phyloP scores from a whole-genome alignment of 2,113 vertebrate genomes.

The Tamias sibiricus region DNA sequence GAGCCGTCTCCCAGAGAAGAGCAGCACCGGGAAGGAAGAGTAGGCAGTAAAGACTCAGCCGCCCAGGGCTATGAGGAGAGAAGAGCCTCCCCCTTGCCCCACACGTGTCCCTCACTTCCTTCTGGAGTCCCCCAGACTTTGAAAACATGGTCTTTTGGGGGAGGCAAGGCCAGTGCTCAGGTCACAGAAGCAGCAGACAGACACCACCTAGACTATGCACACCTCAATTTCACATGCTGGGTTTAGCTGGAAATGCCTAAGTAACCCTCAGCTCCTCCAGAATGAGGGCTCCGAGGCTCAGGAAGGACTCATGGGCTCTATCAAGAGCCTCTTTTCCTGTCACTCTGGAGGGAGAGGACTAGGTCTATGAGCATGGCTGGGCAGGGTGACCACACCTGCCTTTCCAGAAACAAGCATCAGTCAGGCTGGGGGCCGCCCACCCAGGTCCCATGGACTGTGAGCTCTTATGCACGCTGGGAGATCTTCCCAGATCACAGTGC shows the following conservation, averaged over 20 bases:
- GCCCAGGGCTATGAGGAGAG: background rate
- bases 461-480: background rate
- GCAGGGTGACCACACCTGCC: background rate
- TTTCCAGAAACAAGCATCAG: background rate
- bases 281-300: no score
- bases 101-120: background rate
- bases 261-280: background rate
- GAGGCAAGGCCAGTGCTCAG: rapidly evolving
- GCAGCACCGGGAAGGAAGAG: background rate
- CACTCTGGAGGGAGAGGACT: background rate
- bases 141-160: background rate
- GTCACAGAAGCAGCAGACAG: background rate
- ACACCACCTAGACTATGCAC: no score
- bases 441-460: no score
- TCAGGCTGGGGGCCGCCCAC: no score
- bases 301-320: background rate
- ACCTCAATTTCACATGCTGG: background rate
- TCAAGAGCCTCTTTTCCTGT: background rate
- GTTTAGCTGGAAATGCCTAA: background rate
- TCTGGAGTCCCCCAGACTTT: background rate
- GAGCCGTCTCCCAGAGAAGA: background rate
- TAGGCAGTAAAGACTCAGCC: rapidly evolving
- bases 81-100: no score
- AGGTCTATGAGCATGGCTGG: background rate
- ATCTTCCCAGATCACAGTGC: background rate